Evolutionary conservation across 2,113 vertebrate species (phyloP).

Genomic region (Capra hircus): DNA sequence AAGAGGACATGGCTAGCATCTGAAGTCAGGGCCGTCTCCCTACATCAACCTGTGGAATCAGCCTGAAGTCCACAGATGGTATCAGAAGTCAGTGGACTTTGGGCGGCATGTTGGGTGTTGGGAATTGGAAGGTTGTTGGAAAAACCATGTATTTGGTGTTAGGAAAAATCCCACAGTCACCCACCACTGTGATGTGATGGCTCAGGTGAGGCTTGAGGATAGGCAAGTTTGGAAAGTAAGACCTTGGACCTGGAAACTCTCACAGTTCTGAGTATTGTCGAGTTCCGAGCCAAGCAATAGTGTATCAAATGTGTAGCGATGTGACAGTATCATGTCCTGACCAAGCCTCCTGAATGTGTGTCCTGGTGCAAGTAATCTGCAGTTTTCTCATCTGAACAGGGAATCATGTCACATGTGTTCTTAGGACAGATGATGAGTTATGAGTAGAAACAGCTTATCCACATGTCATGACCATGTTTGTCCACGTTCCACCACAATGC

Average conservation of each 20-base stretch:
- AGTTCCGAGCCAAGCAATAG: not conserved
- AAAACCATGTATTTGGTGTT: not conserved
- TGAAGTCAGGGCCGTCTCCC: not conserved
- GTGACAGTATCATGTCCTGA: not conserved
- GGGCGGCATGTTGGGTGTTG: too few species aligned
- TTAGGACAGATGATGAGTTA: not conserved
- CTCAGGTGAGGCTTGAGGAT: not conserved
- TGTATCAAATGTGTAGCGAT: fast-evolving
- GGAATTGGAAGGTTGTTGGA: not conserved
- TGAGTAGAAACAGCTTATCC: not conserved
- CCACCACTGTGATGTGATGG: not conserved
- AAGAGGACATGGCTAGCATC: not conserved
- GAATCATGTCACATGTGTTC: not conserved
- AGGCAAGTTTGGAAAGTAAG: not conserved
- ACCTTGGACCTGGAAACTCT: not conserved
- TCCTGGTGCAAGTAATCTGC: not conserved
- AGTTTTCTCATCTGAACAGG: not conserved
- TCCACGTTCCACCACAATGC: not conserved
- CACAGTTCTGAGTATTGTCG: not conserved
- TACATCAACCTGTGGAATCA: not conserved
- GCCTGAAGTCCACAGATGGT: not conserved
- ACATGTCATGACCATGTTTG: not conserved
- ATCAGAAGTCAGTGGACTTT: not conserved
- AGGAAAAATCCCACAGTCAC: not conserved
- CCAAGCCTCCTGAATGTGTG: not conserved